Evolutionary conservation across 2,888 invertebrate genomes (phyloP).

Genomic region (Lepidocyrtinus sp.): DNA sequence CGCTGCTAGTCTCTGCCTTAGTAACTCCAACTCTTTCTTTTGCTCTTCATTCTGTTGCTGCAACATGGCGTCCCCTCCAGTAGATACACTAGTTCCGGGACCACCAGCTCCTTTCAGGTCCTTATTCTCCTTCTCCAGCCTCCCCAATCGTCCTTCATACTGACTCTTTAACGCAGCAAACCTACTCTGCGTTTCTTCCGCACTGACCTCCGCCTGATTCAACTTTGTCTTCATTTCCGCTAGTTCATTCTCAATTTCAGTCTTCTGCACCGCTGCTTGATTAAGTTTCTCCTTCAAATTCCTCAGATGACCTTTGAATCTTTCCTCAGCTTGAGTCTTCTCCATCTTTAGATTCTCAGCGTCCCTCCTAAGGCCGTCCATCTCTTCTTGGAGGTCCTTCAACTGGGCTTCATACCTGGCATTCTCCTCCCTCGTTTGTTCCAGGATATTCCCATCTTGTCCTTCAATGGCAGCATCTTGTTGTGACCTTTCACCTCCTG

Average conservation of each 20-base stretch:
- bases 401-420: constrained; percentile 77
- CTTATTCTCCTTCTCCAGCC: constrained; percentile 82
- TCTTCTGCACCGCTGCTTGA: constrained; percentile 43
- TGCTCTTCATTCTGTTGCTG: constrained; percentile 80
- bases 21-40: constrained; percentile 79
- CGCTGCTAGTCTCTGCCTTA: constrained; percentile 73
- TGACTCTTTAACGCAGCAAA: constrained; percentile 80
- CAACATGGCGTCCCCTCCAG: constrained; percentile 70
- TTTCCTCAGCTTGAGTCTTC: constrained; percentile 52
- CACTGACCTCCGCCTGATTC: constrained; percentile 71
- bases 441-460: constrained; percentile 75
- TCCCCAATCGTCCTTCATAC: constrained; percentile 80
- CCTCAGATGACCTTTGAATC: constrained; percentile 61
- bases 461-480: constrained; percentile 66
- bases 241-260: constrained; percentile 55
- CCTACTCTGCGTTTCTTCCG: constrained; percentile 71
- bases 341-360: constrained; percentile 60
- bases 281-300: constrained; percentile 58
- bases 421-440: constrained; percentile 80
- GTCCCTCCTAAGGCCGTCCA: constrained; percentile 61
- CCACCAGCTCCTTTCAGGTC: constrained; percentile 76
- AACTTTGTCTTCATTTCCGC: constrained; percentile 69
- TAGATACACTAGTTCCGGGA: neutral
- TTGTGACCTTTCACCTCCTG: constrained; percentile 74
- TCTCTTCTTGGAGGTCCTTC: constrained; percentile 58